Conservation (phyloP, 53 echinoderm and acorn worm genomes). For the Patiria pectinifera region DNA sequence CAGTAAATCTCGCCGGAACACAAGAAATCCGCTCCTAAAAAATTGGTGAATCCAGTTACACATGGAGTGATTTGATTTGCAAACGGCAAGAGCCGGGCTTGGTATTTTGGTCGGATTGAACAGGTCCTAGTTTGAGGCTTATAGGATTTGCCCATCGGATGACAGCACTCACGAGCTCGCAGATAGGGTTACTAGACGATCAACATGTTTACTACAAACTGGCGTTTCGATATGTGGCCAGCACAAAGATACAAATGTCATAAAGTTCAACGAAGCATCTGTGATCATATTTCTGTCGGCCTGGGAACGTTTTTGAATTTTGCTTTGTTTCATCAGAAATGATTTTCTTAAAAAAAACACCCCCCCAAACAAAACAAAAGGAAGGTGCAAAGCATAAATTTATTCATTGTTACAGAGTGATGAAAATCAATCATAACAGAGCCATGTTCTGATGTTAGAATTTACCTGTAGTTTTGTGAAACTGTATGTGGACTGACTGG, state of each 20-base stretch:
- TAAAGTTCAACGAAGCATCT: not conserved
- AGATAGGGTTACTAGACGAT: not conserved
- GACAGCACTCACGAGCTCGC: not conserved
- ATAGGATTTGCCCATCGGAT: conserved; percentile 1
- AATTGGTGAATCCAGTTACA: not conserved
- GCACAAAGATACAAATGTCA: not conserved
- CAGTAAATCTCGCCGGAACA: not conserved
- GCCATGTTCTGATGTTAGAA: too few relatives aligned
- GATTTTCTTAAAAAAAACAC: too few relatives aligned
- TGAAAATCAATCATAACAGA: too few relatives aligned
- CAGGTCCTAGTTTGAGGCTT: not conserved
- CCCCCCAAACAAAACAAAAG: not conserved
- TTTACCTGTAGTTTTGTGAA: too few relatives aligned
- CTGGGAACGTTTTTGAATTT: too few relatives aligned
- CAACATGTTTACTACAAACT: not conserved
- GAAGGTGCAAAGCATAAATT: too few relatives aligned
- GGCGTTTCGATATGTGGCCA: not conserved
- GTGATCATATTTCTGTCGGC: too few relatives aligned
- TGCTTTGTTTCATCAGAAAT: not conserved
- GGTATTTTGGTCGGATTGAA: not conserved
- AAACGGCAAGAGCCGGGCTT: not conserved
- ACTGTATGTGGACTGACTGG: too few relatives aligned
- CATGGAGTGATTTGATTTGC: not conserved
- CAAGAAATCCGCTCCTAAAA: not conserved
- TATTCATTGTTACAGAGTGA: too few relatives aligned